Evolutionary conservation across 2,888 invertebrate species (phyloP), one percentile per base, ranked within the genome.

Genomic region (Acleris cristana): DNA sequence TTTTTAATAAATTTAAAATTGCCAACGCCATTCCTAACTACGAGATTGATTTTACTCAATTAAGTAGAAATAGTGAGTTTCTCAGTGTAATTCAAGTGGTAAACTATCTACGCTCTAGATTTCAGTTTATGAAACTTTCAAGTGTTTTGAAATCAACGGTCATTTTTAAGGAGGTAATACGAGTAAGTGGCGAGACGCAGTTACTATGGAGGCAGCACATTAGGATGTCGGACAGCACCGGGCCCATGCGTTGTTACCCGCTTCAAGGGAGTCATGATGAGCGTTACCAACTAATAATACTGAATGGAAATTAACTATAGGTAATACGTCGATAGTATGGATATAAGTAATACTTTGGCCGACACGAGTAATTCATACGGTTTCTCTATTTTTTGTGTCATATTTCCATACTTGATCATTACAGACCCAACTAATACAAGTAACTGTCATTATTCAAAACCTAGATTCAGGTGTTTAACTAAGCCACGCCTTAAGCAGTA

Each of bases 291-390:
- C 85, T 88, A 89, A 86, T 90, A 89, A 89, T 87, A 89, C 89
- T 89, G 88, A 88, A 87, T 85, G 84, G 86, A 89, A 88, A 89
- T 85, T 87, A 87, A 86, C 84, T 85, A 85, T 26, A 26, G 26
- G 26, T 26, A 8, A 26, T 84, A 86, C 83, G 57, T 80, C 76
- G 79, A 80, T 79, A 77, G 81, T 76, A 74, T 74, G 75, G 82
- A 86, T 87, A 86, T 86, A 77, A 86, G 84, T 88, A 88, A 82
- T 87, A 87, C 87, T 90, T 90, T 90, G 89, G 89, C 89, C 89
- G 83, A 86, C 86, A 80, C 82, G 90, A 90, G 89, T 88, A 86
- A 86, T 86, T 85, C 84, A 85, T 80, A 80, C 45, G 45, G 48
- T 51, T 62, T 68, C 52, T 52, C 30, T n/a, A 10, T 66, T 67